Evolutionary conservation across 2,888 invertebrate species (phyloP).

Genomic region (Pteria penguin): DNA sequence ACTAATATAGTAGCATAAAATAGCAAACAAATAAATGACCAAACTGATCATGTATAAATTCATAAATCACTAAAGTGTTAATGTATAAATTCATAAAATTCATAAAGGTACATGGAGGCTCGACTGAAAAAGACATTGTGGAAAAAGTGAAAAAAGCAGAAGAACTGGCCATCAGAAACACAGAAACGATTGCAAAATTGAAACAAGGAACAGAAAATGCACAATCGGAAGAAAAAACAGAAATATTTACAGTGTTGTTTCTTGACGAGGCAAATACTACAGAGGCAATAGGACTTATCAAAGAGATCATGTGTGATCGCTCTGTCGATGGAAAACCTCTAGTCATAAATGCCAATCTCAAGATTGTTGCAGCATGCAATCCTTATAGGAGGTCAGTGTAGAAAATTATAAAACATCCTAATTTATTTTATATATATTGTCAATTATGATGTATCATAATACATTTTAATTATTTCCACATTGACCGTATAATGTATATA

Average conservation of each 20-base stretch:
- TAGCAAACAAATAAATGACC: not conserved
- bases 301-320: slow-evolving; percentile 74
- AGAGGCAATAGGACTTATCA: slow-evolving; percentile 71
- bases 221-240: no score
- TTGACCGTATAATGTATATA: no score
- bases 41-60: no score
- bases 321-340: slow-evolving; percentile 62
- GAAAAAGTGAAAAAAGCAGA: slow-evolving; percentile 61
- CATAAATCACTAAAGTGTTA: no score
- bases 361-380: no score
- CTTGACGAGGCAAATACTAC: slow-evolving; percentile 77
- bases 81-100: not conserved
- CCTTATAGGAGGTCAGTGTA: no score
- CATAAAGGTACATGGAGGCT: slow-evolving; percentile 74
- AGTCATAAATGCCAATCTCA: slow-evolving; percentile 46
- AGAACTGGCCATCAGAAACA: slow-evolving; percentile 36
- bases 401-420: no score
- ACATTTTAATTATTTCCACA: no score
- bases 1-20: no score
- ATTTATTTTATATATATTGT: no score
- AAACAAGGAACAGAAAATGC: no score
- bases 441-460: no score
- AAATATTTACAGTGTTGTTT: slow-evolving; percentile 62
- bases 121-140: slow-evolving; percentile 63
- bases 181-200: not conserved